A percentile compares a stretch with the other conserved stretches of the same genome.
Conservation (phyloP, 2,113 vertebrate genomes). For the Petrocephalus zakoni region DNA sequence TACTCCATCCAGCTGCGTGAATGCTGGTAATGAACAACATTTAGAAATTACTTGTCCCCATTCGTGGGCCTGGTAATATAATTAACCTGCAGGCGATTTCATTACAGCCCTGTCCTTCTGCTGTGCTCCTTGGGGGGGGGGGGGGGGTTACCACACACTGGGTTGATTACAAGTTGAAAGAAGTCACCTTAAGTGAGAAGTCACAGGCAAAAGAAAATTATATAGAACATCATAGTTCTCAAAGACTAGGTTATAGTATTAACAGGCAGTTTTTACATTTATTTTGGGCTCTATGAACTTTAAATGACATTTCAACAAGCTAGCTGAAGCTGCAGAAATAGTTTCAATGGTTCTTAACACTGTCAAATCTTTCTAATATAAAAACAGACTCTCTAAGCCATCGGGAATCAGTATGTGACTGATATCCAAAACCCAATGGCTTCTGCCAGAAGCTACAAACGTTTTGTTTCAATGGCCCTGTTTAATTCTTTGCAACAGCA, state of each 20-base stretch:
- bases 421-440: neutral
- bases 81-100: conserved; percentile 10
- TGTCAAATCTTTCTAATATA: neutral
- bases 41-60: neutral
- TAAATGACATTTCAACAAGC: neutral
- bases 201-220: conserved; percentile 5
- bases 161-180: neutral
- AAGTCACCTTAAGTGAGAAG: neutral
- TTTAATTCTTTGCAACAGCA: neutral
- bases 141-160: neutral
- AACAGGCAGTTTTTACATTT: neutral
- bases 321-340: neutral
- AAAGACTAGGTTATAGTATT: neutral
- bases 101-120: neutral
- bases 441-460: neutral
- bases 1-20: neutral
- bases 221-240: neutral
- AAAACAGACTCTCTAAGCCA: neutral
- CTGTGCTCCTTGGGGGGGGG: neutral
- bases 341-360: neutral
- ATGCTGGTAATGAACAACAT: conserved; percentile 9
- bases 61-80: neutral
- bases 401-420: neutral
- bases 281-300: neutral
- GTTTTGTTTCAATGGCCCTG: neutral